Conservation (phyloP, 1,140 invertebrate species). For the Megalonaias nervosa region DNA sequence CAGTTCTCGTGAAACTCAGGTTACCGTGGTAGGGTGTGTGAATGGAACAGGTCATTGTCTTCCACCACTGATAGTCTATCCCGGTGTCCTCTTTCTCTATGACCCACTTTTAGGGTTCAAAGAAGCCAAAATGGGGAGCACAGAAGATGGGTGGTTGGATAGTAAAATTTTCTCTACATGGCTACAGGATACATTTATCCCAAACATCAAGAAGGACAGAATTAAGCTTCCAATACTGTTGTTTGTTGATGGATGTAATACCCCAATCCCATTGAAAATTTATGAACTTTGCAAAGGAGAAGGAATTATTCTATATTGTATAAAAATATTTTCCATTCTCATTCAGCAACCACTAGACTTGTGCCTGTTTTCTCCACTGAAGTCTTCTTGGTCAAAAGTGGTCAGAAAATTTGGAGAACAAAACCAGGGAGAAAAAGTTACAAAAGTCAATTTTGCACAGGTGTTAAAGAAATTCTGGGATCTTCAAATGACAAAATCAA, state of each 20-base stretch:
- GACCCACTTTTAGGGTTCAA: conserved; percentile 14
- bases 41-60: no score
- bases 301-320: conserved; percentile 10
- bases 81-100: neutral
- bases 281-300: conserved; percentile 7
- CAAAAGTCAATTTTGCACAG: no score
- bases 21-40: no score
- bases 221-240: conserved; percentile 6
- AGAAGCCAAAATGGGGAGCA: conserved; percentile 5
- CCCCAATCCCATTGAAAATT: no score
- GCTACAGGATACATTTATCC: conserved; percentile 4
- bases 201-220: neutral
- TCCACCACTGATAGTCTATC: conserved; percentile 4
- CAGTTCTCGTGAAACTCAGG: no score
- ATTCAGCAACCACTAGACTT: conserved; percentile 9
- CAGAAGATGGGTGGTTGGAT: conserved; percentile 21
- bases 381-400: neutral
- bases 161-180: conserved; percentile 7
- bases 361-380: conserved; percentile 2
- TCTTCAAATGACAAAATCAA: no score
- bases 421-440: no score
- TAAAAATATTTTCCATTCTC: neutral
- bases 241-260: conserved; percentile 6
- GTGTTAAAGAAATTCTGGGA: no score
- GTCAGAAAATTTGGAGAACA: no score